Evolutionary conservation across 1,140 invertebrate species (phyloP), one percentile per base, ranked within the genome.

Genomic region (Lasioglossum baleicum): DNA sequence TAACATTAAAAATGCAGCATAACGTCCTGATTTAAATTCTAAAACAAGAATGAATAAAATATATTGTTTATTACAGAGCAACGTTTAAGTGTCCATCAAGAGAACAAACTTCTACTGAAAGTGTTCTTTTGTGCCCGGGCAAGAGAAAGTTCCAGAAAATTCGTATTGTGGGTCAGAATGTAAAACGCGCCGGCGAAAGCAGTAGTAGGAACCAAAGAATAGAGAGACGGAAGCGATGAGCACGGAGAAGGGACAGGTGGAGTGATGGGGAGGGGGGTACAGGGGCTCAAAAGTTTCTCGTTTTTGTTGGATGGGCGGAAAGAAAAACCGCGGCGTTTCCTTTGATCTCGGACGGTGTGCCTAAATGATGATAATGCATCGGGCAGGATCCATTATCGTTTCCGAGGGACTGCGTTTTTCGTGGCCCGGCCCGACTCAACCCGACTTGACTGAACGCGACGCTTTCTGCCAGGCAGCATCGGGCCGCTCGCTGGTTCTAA

Each of bases 401-500:
- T 5, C 22, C 26, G n/a, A 53, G 48, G 44, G 64, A 53, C 31
- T 51, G 79, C 40, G 79, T 53, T 60, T 69, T 69, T 72, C 65
- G 66, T 63, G 58, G 56, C 51, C 58, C 20, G 11, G n/a, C 70
- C 26, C 63, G 22, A 40, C 35, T 26, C 63, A 66, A 6, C 51
- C 5, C 13, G 8, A 11, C 15, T 15, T 56, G 61, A 44, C 65
- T 66, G n/a, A 53, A 35, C 35, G 13, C 10, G 44, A 48, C 44
- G 44, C 44, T 48, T 48, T 48, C 44, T 48, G 44, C 44, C 44
- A 11, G 17, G 51, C 51, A 15, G 72, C 68, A 71, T 58, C 66
- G 48, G 44, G 66, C 63, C 72, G 84, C 83, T 85, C 83, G 71
- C 75, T 15, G 61, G 20, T 67, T 67, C n/a, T 48, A 67, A 67